These are phyloP conservation scores for Dasyornis broadbenti DNA, from an alignment of 2,113 vertebrate species.

Conservation along the genomic window DNA sequence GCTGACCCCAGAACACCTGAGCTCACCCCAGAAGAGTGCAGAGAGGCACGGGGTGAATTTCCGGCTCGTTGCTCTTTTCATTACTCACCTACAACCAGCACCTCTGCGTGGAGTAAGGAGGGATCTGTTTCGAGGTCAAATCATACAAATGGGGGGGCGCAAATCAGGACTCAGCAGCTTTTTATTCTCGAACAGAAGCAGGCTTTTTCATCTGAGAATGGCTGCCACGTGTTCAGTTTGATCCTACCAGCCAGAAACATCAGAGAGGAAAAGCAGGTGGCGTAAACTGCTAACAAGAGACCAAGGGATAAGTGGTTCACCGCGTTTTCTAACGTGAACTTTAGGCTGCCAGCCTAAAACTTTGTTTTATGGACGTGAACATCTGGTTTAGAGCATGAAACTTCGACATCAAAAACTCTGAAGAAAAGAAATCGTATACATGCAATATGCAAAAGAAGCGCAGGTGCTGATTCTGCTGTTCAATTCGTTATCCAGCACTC, in stretches of 20 bases:
- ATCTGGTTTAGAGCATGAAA: background rate
- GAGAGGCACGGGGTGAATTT: background rate
- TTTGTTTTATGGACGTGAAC: background rate
- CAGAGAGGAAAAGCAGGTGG: background rate
- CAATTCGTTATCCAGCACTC: background rate
- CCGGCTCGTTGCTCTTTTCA: background rate
- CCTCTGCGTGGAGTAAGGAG: background rate
- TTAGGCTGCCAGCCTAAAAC: background rate
- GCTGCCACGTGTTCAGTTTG: background rate
- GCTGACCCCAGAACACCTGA: background rate
- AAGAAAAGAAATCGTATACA: background rate
- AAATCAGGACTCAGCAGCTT: background rate
- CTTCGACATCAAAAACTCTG: background rate
- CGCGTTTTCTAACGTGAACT: background rate
- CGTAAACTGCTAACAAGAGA: background rate
- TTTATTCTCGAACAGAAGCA: background rate
- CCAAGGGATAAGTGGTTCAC: background rate
- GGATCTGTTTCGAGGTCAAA: background rate
- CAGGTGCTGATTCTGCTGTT: background rate
- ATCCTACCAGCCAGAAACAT: background rate
- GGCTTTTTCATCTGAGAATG: background rate
- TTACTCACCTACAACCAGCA: accelerated
- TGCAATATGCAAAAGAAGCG: background rate
- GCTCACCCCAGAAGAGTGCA: background rate
- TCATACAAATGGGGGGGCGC: background rate